phyloP scores from a whole-genome alignment of 2,113 vertebrate genomes.

The Cygnus buccinator region DNA sequence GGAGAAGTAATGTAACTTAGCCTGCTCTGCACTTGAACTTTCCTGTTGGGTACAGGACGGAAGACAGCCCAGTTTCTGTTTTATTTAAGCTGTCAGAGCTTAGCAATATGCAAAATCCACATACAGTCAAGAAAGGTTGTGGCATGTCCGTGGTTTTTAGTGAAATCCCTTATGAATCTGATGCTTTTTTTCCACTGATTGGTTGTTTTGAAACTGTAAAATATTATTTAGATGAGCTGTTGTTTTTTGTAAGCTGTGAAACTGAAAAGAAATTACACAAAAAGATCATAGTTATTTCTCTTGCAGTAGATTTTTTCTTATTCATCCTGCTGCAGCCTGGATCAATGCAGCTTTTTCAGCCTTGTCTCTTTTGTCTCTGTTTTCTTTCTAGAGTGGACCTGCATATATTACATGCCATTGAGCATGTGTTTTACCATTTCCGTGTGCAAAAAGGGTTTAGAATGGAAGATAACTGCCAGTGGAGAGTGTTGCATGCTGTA shows the following conservation, averaged over 20 bases:
- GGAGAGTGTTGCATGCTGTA: background rate
- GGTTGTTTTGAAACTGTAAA: background rate
- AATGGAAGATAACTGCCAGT: background rate
- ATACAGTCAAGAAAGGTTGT: background rate
- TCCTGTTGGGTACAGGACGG: background rate
- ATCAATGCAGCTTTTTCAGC: background rate
- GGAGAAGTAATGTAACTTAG: background rate
- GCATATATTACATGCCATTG: background rate
- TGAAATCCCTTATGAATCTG: background rate
- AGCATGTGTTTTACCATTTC: background rate
- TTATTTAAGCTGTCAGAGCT: conserved; percentile 25
- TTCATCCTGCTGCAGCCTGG: background rate
- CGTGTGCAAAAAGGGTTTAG: background rate
- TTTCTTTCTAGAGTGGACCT: background rate
- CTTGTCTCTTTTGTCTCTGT: background rate
- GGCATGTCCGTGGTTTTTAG: background rate
- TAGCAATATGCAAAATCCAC: background rate
- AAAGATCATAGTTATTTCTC: background rate
- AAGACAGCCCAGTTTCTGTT: background rate
- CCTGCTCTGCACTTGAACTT: background rate
- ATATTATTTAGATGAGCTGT: background rate
- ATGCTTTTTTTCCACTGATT: background rate
- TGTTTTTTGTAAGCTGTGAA: background rate
- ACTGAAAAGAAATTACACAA: background rate
- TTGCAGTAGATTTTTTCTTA: background rate